Conservation (phyloP, 2,113 vertebrate species). For the Microtus ochrogaster region DNA sequence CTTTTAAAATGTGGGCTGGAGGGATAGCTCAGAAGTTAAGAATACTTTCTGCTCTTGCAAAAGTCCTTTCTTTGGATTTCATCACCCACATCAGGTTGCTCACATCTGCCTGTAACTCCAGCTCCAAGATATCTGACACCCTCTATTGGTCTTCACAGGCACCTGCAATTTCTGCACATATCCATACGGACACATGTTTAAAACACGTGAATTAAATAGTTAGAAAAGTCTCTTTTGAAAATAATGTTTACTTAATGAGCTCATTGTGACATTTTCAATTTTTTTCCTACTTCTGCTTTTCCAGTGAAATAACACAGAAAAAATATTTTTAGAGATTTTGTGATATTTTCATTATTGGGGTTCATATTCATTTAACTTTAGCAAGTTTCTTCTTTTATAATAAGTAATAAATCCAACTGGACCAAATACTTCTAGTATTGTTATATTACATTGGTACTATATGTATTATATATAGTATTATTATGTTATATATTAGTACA, state of each 20-base stretch:
- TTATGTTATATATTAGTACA: neutral
- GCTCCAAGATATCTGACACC: neutral
- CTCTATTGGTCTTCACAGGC: neutral
- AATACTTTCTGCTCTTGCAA: neutral
- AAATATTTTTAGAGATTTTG: neutral
- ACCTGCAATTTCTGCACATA: neutral
- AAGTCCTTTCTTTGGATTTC: neutral
- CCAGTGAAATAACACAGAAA: neutral
- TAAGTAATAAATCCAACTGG: neutral
- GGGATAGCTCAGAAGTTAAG: neutral
- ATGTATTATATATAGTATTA: neutral
- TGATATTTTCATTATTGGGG: neutral
- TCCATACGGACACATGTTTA: neutral
- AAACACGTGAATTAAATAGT: neutral
- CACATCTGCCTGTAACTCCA: neutral
- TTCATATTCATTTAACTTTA: conserved; percentile 2
- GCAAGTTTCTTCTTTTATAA: neutral
- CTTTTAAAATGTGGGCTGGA: neutral
- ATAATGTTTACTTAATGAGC: neutral
- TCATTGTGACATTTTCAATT: neutral
- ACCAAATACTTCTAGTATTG: neutral
- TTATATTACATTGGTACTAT: neutral
- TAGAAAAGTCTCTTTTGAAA: neutral
- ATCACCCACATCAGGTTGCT: neutral
- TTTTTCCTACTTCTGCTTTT: neutral